phyloP scores from a whole-genome alignment of 2,888 invertebrate species.

The Apotomis betuletana region DNA sequence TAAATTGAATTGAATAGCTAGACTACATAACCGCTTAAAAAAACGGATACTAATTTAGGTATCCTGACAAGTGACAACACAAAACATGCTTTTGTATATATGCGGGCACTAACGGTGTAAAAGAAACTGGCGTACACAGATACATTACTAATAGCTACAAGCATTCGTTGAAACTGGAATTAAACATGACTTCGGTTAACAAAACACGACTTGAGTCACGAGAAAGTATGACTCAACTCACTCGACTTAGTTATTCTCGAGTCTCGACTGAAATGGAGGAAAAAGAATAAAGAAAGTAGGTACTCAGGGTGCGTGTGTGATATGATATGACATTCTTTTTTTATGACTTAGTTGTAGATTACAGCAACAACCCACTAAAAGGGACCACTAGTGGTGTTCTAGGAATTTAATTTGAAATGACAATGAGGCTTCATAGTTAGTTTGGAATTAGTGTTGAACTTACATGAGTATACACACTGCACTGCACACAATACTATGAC shows the following conservation, averaged over 20 bases:
- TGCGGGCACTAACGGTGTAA: slow-evolving; percentile 11
- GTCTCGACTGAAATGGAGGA: slow-evolving; percentile 20
- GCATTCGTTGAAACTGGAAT: slow-evolving; percentile 28
- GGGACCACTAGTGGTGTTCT: background rate
- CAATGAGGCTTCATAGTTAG: too few species aligned
- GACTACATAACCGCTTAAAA: too few species aligned
- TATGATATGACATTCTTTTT: slow-evolving; percentile 19
- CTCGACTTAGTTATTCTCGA: slow-evolving; percentile 35
- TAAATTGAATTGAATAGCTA: too few species aligned
- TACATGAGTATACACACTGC: too few species aligned
- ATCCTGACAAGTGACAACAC: background rate
- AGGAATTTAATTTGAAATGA: background rate
- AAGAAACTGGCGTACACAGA: slow-evolving; percentile 20
- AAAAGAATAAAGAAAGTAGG: slow-evolving; percentile 9
- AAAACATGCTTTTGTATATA: background rate
- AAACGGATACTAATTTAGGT: too few species aligned
- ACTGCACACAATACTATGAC: background rate
- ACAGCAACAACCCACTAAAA: background rate
- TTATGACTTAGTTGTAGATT: slow-evolving; percentile 3
- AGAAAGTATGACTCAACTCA: slow-evolving; percentile 39
- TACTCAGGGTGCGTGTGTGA: background rate
- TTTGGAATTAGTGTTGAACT: too few species aligned
- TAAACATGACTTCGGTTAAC: slow-evolving; percentile 33
- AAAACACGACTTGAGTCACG: slow-evolving; percentile 36
- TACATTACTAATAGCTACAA: slow-evolving; percentile 32